Percentiles rank a stretch among this genome's conserved stretches.
Conservation (phyloP, 2,888 invertebrate species). For the Drosophila pseudotalamancana region DNA sequence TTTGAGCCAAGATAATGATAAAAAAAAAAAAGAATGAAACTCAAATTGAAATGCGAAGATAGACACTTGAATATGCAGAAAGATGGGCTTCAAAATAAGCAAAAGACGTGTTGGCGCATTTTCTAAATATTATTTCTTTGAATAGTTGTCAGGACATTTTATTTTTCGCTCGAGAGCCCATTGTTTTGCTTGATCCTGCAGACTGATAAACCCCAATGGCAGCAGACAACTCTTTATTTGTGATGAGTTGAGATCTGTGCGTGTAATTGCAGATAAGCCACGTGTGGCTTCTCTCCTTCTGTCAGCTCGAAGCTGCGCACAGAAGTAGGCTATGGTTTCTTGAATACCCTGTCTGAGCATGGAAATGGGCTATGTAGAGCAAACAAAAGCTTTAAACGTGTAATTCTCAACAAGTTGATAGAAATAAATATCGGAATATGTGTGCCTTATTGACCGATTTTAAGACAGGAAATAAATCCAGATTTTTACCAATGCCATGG, state of each 20-base stretch:
- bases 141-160: slow-evolving; percentile 18
- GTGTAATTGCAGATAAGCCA: slow-evolving; percentile 48
- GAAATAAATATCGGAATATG: no score
- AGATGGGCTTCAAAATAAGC: slow-evolving; percentile 9
- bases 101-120: slow-evolving; percentile 56
- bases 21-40: slow-evolving; percentile 5
- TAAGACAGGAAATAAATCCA: neutral
- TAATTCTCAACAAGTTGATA: no score
- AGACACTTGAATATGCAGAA: slow-evolving; percentile 43
- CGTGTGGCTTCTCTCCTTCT: slow-evolving; percentile 32
- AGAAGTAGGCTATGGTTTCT: slow-evolving; percentile 21
- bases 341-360: neutral
- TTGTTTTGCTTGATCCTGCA: slow-evolving; percentile 32
- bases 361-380: neutral
- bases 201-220: slow-evolving; percentile 32
- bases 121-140: neutral
- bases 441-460: no score
- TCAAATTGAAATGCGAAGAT: slow-evolving; percentile 26
- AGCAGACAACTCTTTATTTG: slow-evolving; percentile 54
- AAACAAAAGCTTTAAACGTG: no score
- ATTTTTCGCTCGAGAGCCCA: slow-evolving; percentile 17
- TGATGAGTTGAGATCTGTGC: slow-evolving; percentile 36
- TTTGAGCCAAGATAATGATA: slow-evolving; percentile 38
- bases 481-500: slow-evolving; percentile 2
- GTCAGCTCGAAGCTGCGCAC: slow-evolving; percentile 4